A percentile compares a stretch with the other conserved stretches of the same genome.
These are phyloP conservation scores for Hypsibius dujardini DNA, from an alignment of 1,140 invertebrate genomes.

Conservation along the genomic window DNA sequence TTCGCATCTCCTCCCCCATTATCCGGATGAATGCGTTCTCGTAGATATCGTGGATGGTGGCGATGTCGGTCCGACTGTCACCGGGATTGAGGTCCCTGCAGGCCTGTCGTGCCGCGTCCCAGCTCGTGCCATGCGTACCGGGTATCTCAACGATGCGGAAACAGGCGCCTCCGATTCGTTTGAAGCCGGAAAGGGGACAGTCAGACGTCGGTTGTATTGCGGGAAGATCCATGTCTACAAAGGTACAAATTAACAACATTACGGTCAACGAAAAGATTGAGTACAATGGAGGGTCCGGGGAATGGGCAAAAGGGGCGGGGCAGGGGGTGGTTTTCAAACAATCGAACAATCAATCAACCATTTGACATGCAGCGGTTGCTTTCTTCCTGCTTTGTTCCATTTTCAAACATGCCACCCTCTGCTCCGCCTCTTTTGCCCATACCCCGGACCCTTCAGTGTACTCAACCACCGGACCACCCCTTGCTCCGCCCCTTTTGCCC, in stretches of 20 bases:
- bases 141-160: not conserved
- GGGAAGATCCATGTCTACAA: not conserved
- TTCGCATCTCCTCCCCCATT: not conserved
- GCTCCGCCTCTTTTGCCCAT: no score
- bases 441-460: no score
- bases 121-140: not conserved
- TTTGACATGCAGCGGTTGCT: no score
- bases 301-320: no score
- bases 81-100: not conserved
- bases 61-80: not conserved
- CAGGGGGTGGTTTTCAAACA: no score
- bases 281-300: no score
- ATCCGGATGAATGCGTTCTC: slow-evolving; percentile 12
- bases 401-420: no score
- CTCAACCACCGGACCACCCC: no score
- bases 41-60: slow-evolving; percentile 1
- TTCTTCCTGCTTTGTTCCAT: no score
- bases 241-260: no score
- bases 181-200: not conserved
- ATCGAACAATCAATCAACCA: no score
- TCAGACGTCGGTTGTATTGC: not conserved
- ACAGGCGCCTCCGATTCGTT: not conserved
- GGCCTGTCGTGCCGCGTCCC: not conserved
- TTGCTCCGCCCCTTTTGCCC: no score
- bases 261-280: not conserved